Base-by-base conservation (phyloP, 92 coral and sea anemone species). In the Palythoa heliodiscus region DNA sequence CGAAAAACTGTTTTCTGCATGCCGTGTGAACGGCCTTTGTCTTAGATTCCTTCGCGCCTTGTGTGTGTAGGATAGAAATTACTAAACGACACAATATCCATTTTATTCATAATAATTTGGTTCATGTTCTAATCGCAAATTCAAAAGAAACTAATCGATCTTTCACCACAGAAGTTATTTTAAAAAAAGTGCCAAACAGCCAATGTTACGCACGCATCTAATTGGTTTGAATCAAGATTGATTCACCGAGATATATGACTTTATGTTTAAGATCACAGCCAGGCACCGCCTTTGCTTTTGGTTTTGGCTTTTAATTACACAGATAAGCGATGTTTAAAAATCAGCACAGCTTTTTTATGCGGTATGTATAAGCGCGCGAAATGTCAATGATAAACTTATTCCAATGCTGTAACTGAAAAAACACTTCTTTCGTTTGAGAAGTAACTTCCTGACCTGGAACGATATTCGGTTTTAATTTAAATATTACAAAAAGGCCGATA, bases 71-170 rank as follows among this genome's bases (percentile, higher is more conserved):
- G 67, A 40, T 53, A n/a, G 12, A 76, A 76, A 76, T 76, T 54
- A 53, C 23, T 16, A 16, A 76, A 76, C 23, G 47, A 76, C 25
- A 23, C 40, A 76, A 52, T 54, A 76, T 76, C 81, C 67, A 67
- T 76, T 76, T n/a, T 76, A 53, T 6, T n/a, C 48, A 54, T 54
- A 53, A 23, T 10, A 24, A 25, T 25, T 29, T 76, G 12, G 22
- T 17, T 2, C 78, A 47, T 19, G 29, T n/a, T 16, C 11, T 74
- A 75, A 75, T 52, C 4, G 4, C 29, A 52, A 53, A 75, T 54
- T 22, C 53, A 24, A 5, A 53, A 75, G 17, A 69, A 75, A 57
- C 40, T 76, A 52, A 76, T 76, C 16, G 48, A 58, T 11, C 11
- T 50, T 74, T 75, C 40, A 22, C 38, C 16, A 75, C 13, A 50